Conservation (phyloP, 2,113 vertebrate species). For the Sprattus sprattus region DNA sequence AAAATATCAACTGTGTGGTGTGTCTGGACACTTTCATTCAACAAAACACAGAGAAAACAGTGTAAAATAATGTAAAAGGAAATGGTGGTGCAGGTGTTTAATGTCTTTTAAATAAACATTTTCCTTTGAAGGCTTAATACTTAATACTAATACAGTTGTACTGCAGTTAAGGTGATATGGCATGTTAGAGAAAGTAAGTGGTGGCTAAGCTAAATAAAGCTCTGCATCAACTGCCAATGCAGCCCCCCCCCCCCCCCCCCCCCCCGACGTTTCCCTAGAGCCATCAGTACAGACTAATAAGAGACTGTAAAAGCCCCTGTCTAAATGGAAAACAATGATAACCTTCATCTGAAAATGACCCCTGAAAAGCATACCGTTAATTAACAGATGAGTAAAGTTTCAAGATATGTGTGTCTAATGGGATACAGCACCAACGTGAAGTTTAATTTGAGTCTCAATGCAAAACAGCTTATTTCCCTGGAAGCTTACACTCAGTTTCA, state of each 20-base stretch:
- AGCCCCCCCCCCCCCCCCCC: conserved; percentile 33
- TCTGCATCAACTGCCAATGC: conserved; percentile 30
- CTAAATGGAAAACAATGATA: too few relatives aligned
- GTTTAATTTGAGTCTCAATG: neutral
- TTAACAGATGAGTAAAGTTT: neutral
- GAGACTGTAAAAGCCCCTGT: neutral
- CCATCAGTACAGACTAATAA: neutral
- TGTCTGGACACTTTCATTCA: too few relatives aligned
- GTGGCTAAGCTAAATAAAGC: neutral
- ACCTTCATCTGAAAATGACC: neutral
- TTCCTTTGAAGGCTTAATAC: too few relatives aligned
- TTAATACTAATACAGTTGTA: too few relatives aligned
- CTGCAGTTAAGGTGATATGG: neutral
- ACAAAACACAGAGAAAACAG: too few relatives aligned
- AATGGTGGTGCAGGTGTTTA: too few relatives aligned
- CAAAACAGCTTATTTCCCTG: too few relatives aligned
- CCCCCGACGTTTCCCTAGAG: neutral
- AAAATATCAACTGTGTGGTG: too few relatives aligned
- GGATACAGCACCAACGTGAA: neutral
- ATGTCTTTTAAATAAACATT: too few relatives aligned
- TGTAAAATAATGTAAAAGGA: too few relatives aligned
- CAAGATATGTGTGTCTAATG: neutral
- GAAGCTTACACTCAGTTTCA: too few relatives aligned
- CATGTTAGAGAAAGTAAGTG: neutral
- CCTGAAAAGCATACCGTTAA: neutral